Conservation (phyloP, 2,113 vertebrate genomes). For the Xyrauchen texanus region DNA sequence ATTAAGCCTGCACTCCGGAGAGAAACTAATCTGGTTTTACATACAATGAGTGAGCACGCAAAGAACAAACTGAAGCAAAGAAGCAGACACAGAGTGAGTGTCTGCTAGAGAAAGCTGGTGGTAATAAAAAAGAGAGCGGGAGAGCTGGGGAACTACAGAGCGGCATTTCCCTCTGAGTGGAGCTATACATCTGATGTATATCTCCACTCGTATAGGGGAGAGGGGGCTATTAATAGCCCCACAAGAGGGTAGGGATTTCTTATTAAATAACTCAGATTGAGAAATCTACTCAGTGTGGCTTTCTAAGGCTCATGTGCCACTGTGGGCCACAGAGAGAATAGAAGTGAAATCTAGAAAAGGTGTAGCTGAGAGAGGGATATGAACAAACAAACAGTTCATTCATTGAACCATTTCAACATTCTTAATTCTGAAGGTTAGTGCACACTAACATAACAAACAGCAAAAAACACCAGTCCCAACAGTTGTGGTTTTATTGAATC, state of each 20-base stretch:
- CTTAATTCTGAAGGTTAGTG: too few species aligned
- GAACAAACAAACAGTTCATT: too few species aligned
- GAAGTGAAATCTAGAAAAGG: too few species aligned
- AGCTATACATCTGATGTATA: conserved; percentile 20
- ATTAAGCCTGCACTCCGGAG: conserved; percentile 34
- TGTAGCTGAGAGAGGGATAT: too few species aligned
- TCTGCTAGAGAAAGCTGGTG: conserved; percentile 17
- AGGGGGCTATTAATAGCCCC: conserved; percentile 37
- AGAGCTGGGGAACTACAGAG: background rate
- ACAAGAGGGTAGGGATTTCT: conserved; percentile 33
- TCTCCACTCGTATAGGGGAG: conserved; percentile 18
- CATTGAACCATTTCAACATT: too few species aligned
- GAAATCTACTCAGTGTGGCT: conserved; percentile 14
- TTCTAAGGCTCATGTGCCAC: background rate
- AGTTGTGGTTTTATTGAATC: too few species aligned
- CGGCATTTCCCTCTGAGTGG: background rate
- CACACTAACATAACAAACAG: too few species aligned
- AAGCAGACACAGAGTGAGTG: background rate
- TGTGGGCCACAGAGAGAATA: too few species aligned
- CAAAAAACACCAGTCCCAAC: too few species aligned
- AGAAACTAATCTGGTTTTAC: conserved; percentile 43
- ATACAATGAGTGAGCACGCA: conserved; percentile 10
- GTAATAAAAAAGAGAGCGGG: conserved; percentile 13
- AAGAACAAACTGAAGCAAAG: conserved; percentile 23
- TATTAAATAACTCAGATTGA: conserved; percentile 25